Evolutionary conservation across 2,797 vertebrate species (phyloP).

Genomic region (Petrocephalus schoutedeni): DNA sequence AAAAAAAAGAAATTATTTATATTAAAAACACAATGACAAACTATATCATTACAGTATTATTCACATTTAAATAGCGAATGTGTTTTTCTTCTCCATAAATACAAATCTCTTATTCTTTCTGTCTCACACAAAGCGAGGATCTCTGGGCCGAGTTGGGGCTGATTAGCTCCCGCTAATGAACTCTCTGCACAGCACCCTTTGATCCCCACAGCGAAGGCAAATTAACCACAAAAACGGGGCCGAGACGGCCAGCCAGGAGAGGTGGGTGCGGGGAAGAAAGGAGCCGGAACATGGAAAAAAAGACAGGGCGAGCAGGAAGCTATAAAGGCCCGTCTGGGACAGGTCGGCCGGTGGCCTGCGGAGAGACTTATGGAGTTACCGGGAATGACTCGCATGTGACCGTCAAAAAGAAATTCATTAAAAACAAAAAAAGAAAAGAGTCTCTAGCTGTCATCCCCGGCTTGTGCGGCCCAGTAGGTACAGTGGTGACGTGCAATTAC

Average conservation of each 20-base stretch:
- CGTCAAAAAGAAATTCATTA: conserved; percentile 14
- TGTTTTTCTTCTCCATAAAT: background rate
- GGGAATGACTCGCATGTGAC: background rate
- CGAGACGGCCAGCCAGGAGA: background rate
- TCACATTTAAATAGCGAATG: background rate
- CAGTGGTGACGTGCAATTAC: conserved; percentile 59
- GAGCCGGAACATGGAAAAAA: background rate
- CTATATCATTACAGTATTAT: conserved; percentile 2
- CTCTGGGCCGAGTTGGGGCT: conserved; percentile 19
- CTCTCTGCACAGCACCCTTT: conserved; percentile 47
- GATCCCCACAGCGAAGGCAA: conserved; percentile 38
- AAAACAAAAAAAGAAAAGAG: background rate
- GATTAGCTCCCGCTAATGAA: conserved; percentile 56
- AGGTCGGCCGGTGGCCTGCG: background rate
- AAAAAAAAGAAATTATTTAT: background rate
- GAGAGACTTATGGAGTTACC: background rate
- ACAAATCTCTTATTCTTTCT: conserved; percentile 8
- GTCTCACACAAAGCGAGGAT: background rate
- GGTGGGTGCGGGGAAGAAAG: background rate
- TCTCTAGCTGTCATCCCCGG: conserved; percentile 24
- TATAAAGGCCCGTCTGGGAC: conserved; percentile 20
- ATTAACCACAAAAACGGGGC: conserved; percentile 21
- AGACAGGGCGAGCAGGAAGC: conserved; percentile 1
- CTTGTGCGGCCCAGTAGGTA: conserved; percentile 46
- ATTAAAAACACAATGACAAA: conserved; percentile 16